Evolutionary conservation across 2,113 vertebrate species (phyloP).

Genomic region (Conger conger): DNA sequence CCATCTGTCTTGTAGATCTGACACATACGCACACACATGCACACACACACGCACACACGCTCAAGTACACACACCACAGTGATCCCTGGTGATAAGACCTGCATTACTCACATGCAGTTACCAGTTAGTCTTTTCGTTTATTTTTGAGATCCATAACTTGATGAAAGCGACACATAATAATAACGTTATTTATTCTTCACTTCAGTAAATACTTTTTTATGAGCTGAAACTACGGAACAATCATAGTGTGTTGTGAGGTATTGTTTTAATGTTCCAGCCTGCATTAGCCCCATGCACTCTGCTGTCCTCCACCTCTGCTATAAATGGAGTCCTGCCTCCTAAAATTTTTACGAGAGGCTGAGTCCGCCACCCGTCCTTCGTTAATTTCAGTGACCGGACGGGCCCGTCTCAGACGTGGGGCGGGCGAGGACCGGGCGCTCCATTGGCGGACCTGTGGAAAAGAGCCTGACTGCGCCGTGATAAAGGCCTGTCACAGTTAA

Average conservation of each 20-base stretch:
- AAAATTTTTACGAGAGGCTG: not conserved
- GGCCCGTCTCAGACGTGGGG: not conserved
- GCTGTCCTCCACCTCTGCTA: not conserved
- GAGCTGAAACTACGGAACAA: too few relatives aligned
- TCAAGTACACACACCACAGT: not conserved
- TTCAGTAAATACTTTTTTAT: too few relatives aligned
- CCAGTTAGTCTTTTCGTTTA: too few relatives aligned
- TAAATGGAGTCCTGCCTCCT: not conserved
- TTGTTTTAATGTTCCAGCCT: too few relatives aligned
- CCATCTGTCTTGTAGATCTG: not conserved
- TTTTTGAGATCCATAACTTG: too few relatives aligned
- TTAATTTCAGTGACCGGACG: not conserved
- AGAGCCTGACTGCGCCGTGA: not conserved
- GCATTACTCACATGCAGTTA: not conserved
- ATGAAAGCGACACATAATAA: too few relatives aligned
- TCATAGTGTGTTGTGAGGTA: too few relatives aligned
- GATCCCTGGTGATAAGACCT: too few relatives aligned
- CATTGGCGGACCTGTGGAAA: not conserved
- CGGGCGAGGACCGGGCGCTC: not conserved
- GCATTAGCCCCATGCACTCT: not conserved
- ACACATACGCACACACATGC: not conserved
- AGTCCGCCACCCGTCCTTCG: not conserved
- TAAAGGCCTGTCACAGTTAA: not conserved
- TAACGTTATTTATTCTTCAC: too few relatives aligned
- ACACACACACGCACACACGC: slow-evolving; percentile 14